Percentiles rank a stretch among this genome's conserved stretches.
phyloP scores from a whole-genome alignment of 2,113 vertebrate genomes.

The Myrmecophaga tridactyla region DNA sequence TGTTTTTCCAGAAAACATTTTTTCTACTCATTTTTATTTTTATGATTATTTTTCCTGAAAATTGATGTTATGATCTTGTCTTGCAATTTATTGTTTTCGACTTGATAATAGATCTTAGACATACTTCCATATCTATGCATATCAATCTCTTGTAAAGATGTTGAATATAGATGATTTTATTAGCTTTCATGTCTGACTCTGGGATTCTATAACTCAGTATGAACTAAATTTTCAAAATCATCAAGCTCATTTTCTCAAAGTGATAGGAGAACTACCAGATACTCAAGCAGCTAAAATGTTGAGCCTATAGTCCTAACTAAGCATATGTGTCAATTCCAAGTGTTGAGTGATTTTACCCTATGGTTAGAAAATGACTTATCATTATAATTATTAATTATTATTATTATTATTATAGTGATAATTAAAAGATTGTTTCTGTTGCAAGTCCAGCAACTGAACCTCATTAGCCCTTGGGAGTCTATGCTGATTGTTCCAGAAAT shows the following conservation, averaged over 20 bases:
- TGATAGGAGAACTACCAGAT: not conserved
- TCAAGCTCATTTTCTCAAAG: not conserved
- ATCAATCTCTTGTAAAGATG: not conserved
- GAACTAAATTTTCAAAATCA: constrained; percentile 17
- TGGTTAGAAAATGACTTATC: constrained; percentile 46
- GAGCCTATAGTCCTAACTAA: constrained; percentile 17
- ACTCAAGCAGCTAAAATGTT: not conserved
- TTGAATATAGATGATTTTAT: not conserved
- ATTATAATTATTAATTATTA: constrained; percentile 50
- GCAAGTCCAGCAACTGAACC: constrained; percentile 30
- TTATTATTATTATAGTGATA: constrained; percentile 16
- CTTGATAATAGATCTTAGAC: not conserved
- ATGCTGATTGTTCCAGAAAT: constrained; percentile 17
- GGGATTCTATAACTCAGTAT: not conserved
- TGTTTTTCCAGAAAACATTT: not conserved
- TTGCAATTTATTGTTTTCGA: not conserved
- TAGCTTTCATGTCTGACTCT: not conserved
- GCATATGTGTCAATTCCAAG: not conserved
- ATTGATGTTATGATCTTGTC: not conserved
- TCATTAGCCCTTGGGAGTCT: constrained; percentile 11
- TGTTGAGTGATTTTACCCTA: constrained; percentile 43
- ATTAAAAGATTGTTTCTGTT: constrained; percentile 35
- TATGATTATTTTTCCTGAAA: not conserved
- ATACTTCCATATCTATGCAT: not conserved
- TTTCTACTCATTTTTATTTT: not conserved